Evolutionary conservation across 2,113 vertebrate species (phyloP), one percentile per base, ranked within the genome.

Genomic region (Mandrillus leucophaeus): DNA sequence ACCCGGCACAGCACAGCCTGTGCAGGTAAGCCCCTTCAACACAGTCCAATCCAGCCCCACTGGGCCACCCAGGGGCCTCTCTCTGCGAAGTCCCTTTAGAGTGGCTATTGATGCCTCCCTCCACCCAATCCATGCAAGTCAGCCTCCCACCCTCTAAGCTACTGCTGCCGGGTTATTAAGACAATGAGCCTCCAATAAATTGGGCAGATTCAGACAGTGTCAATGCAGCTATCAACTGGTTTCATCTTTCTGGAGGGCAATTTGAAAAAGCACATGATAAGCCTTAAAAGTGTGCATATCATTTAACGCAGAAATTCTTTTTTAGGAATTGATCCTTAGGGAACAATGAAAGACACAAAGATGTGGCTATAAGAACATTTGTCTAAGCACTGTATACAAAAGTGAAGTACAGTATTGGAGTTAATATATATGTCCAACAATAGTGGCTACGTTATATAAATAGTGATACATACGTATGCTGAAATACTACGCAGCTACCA

Each of bases 351-450:
- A 40, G 38, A 52, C 52, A 83, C 57, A 38, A 80, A 95, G 20
- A 95, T n/a, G 22, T 16, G 66, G 48, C 70, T 83, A 32, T 43
- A 80, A 88, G 76, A 90, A 95, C 73, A 95, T 61, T 72, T 72
- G 22, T 57, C 23, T 61, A 27, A 78, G 16, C 30, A 76, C 35
- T 61, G 3, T 75, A 84, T 22, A 35, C 40, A 78, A 73, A n/a
- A 81, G 72, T 82, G 6, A 87, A 94, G n/a, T 64, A 9, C 22
- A 88, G 89, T 73, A 81, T 22, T 80, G 32, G 52, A 92, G 78
- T 90, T 82, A 52, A 57, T 50, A 73, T 61, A 75, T 70, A 75
- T n/a, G 43, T 59, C 35, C 30, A 59, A 87, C 68, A 96, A 73
- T 48, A 94, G 17, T 72, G n/a, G 52, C 8, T 70, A 96, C 6